phyloP scores from a whole-genome alignment of 2,888 invertebrate genomes.

The Eristalis pertinax region DNA sequence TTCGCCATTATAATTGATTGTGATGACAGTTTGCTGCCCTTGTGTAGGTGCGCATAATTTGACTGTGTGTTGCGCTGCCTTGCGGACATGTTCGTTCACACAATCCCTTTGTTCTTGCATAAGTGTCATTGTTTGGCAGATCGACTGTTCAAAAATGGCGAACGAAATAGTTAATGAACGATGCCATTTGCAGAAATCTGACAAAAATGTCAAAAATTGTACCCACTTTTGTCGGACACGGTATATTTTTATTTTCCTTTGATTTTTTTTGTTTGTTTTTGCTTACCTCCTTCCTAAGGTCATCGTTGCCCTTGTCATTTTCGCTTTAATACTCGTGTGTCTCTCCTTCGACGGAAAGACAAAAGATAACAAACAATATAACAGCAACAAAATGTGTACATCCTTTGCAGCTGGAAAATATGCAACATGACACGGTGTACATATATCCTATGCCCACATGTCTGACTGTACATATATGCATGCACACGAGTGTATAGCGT shows the following conservation, averaged over 20 bases:
- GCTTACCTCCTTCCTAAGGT: constrained; percentile 18
- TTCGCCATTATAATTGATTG: constrained; percentile 50
- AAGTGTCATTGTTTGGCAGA: constrained; percentile 25
- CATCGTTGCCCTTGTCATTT: constrained; percentile 10
- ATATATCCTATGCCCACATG: neutral
- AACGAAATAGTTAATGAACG: neutral
- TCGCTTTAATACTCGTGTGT: neutral
- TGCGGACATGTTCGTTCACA: neutral
- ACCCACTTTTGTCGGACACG: neutral
- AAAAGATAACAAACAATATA: constrained; percentile 3
- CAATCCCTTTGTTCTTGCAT: constrained; percentile 33
- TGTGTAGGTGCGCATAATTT: constrained; percentile 14
- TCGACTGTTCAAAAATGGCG: neutral
- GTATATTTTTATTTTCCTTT: neutral
- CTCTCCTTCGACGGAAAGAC: neutral
- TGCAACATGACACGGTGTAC: constrained; percentile 29
- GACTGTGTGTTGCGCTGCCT: constrained; percentile 18
- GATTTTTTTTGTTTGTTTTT: too few relatives aligned
- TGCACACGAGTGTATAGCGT: constrained; percentile 1
- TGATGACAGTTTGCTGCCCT: constrained; percentile 20
- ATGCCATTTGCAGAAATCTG: constrained; percentile 1
- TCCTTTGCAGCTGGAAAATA: constrained; percentile 52
- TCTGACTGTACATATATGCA: neutral
- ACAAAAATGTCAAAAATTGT: neutral
- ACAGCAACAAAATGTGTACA: constrained; percentile 14